A percentile compares a stretch with the other conserved stretches of the same genome.
These are phyloP conservation scores for Aphelenchoides fujianensis DNA, from an alignment of 1,140 invertebrate genomes.

Conservation along the genomic window DNA sequence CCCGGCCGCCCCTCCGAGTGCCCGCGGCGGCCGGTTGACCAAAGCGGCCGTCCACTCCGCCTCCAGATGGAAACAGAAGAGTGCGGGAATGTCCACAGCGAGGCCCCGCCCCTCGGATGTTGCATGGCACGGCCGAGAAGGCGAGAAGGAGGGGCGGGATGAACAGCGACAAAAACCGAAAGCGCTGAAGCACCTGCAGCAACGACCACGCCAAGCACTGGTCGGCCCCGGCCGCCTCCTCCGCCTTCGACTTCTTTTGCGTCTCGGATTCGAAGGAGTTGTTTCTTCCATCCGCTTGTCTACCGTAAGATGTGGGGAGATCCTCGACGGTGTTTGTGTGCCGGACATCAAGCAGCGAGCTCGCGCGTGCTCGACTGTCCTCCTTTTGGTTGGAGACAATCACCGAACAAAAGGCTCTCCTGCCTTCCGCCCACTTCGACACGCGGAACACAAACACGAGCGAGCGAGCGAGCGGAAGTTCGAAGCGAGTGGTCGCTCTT, in stretches of 20 bases:
- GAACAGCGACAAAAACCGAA: background rate
- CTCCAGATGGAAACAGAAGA: background rate
- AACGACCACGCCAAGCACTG: background rate
- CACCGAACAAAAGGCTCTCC: too few relatives aligned
- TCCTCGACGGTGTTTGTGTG: background rate
- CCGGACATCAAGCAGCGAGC: background rate
- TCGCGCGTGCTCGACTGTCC: background rate
- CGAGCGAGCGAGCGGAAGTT: too few relatives aligned
- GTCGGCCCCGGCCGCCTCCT: background rate
- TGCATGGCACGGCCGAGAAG: background rate
- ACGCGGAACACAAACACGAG: too few relatives aligned
- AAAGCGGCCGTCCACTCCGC: background rate
- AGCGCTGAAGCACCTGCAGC: background rate
- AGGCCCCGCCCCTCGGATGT: background rate
- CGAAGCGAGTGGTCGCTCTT: too few relatives aligned
- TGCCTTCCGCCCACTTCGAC: too few relatives aligned
- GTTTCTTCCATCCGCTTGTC: background rate
- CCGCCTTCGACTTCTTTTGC: background rate
- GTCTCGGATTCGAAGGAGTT: background rate
- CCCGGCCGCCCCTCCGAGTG: background rate
- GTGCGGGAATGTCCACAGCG: background rate
- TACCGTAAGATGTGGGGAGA: too few relatives aligned
- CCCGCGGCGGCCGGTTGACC: too few relatives aligned
- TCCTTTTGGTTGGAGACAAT: background rate
- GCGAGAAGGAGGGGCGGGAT: background rate